phyloP scores from a whole-genome alignment of 2,888 invertebrate species.

The Platyscelio sp. region DNA sequence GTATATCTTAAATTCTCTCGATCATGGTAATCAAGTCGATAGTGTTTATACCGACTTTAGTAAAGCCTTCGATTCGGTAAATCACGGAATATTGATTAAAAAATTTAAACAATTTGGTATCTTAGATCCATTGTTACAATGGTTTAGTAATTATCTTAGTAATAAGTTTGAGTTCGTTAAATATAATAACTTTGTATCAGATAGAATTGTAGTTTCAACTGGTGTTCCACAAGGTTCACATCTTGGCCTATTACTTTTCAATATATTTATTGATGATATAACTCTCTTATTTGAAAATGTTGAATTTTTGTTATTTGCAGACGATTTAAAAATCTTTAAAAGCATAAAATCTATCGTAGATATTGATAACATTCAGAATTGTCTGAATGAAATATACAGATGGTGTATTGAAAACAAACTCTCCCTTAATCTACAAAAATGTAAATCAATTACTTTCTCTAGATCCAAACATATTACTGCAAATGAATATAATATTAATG shows the following conservation, averaged over 20 bases:
- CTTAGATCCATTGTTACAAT: background rate
- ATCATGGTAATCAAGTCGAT: background rate
- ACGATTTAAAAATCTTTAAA: too few species aligned
- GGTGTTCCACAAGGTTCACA: constrained; percentile 27
- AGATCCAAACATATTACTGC: background rate
- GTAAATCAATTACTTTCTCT: constrained; percentile 16
- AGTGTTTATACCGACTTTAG: constrained; percentile 10
- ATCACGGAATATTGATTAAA: background rate
- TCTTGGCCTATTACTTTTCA: background rate
- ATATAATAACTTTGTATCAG: background rate
- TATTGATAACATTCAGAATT: background rate
- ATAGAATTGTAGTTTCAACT: background rate
- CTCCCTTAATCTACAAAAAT: background rate
- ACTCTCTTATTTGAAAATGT: background rate
- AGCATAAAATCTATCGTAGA: background rate
- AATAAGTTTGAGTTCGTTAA: constrained; percentile 3
- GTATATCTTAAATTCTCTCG: constrained; percentile 7
- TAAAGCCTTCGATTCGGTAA: constrained; percentile 26
- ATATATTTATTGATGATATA: constrained; percentile 17
- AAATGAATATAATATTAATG: background rate
- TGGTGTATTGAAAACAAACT: constrained; percentile 13
- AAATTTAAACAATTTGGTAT: constrained; percentile 19
- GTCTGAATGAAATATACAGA: background rate
- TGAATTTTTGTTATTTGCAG: constrained; percentile 17
- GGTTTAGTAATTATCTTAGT: constrained; percentile 3